Base-by-base conservation (phyloP, 2,888 invertebrate species). In the Lepidocyrtoides sp. region DNA sequence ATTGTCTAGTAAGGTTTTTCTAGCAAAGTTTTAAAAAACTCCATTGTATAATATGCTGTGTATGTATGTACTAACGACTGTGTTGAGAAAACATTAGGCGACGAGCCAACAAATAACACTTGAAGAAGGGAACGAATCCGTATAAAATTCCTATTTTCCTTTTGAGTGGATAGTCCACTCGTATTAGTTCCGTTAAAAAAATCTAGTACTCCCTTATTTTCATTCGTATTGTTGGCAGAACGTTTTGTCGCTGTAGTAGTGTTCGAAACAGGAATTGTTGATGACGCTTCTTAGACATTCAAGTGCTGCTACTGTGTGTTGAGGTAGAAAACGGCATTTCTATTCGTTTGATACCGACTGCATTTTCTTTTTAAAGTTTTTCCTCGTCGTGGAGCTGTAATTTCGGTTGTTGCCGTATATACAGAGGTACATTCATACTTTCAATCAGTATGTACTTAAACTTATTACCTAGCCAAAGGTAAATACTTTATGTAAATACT, bases 71-170 rank as follows among this genome's bases (percentile, higher is more conserved):
- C 77, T 77, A 77, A 77, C 77, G 77, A 77, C 77, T 77, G n/a
- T 77, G 77, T 54, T 57, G 51, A 26, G 66, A 87, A 87, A 91
- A 60, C 87, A 91, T 91, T 91, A 91, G 91, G 91, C 91, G 83
- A 75, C 36, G 87, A 87, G 91, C 91, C 91, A 91, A 82, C 91
- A 86, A 77, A 77, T 77, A 77, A 54, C 77, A 77, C 44, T 63
- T 48, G 36, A 54, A 63, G 51, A 20, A 36, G 60, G 82, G 51
- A 77, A 29, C 77, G 84, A 90, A 66, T 66, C 23, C 57, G 63
- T 77, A 91, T 91, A 81, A 91, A 91, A 91, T 88, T 88, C 54
- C 88, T 57, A 87, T 87, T 87, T 87, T 87, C 54, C 44, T 79
- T 41, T 8, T 17, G 66, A 87, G 54, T 48, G 72, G 44, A 41